A percentile compares a stretch with the other conserved stretches of the same genome.
phyloP scores from a whole-genome alignment of 2,797 vertebrate species.

The Ceyx erithaca region DNA sequence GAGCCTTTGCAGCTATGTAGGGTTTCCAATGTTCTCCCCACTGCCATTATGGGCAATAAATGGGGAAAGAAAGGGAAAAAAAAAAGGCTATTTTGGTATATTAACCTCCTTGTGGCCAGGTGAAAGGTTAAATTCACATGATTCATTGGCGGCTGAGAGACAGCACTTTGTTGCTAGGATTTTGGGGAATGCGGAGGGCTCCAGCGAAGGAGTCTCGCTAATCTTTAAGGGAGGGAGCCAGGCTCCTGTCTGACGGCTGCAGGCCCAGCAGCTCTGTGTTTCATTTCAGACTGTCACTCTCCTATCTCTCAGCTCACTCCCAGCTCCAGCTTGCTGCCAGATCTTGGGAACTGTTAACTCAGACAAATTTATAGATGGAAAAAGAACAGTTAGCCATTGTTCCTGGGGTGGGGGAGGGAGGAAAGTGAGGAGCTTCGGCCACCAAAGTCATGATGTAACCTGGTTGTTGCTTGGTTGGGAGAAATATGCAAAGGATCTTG shows the following conservation, averaged over 20 bases:
- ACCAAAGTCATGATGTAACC: constrained; percentile 62
- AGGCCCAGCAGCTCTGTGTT: constrained; percentile 88
- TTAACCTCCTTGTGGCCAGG: constrained; percentile 70
- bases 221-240: constrained; percentile 87
- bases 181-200: constrained; percentile 83
- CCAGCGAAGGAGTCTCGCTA: constrained; percentile 84
- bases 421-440: neutral
- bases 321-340: constrained; percentile 71
- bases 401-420: constrained; percentile 53
- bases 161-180: constrained; percentile 74
- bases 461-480: constrained; percentile 17
- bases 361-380: constrained; percentile 73
- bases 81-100: constrained; percentile 48
- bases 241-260: constrained; percentile 92
- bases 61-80: neutral
- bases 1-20: fast-evolving
- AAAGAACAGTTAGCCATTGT: constrained; percentile 69
- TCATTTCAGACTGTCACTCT: constrained; percentile 90
- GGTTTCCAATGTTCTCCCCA: neutral
- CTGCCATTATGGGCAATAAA: constrained; percentile 20
- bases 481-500: neutral
- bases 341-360: constrained; percentile 74
- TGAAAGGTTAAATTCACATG: constrained; percentile 73
- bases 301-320: constrained; percentile 83
- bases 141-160: constrained; percentile 73